phyloP scores from a whole-genome alignment of 2,797 vertebrate species.

The Urocyon cinereoargenteus region DNA sequence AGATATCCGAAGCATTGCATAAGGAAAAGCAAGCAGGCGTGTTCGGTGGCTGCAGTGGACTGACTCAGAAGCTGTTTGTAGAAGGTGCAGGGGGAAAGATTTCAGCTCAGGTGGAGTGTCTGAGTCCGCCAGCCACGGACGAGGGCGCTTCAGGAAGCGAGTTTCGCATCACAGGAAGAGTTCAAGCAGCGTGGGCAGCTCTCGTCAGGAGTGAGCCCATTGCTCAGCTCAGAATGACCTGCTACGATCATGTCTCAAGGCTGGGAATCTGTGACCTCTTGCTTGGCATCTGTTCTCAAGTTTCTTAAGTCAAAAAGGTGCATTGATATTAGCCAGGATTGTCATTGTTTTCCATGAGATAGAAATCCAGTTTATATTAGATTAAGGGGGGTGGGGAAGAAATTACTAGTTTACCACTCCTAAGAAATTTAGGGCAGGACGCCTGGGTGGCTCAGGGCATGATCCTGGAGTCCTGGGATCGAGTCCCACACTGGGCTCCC shows the following conservation, averaged over 20 bases:
- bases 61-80: background rate
- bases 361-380: background rate
- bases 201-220: background rate
- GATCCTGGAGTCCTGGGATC: too few relatives aligned
- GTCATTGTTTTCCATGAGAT: background rate
- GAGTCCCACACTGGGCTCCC: too few relatives aligned
- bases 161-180: background rate
- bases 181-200: background rate
- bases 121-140: background rate
- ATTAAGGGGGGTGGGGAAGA: background rate
- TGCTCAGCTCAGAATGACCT: background rate
- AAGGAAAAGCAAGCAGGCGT: background rate
- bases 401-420: background rate
- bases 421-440: background rate
- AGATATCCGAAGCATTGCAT: background rate
- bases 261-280: too few relatives aligned
- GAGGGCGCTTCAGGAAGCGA: background rate
- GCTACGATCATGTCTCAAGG: background rate
- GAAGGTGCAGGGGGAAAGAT: background rate
- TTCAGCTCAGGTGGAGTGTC: rapidly evolving
- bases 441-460: too few relatives aligned
- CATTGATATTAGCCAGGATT: background rate
- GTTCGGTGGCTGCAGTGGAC: background rate
- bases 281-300: background rate
- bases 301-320: background rate